Percentiles rank a stretch among this genome's conserved stretches.
These are phyloP conservation scores for Xylota sylvarum DNA, from an alignment of 2,888 invertebrate species.

Conservation along the genomic window DNA sequence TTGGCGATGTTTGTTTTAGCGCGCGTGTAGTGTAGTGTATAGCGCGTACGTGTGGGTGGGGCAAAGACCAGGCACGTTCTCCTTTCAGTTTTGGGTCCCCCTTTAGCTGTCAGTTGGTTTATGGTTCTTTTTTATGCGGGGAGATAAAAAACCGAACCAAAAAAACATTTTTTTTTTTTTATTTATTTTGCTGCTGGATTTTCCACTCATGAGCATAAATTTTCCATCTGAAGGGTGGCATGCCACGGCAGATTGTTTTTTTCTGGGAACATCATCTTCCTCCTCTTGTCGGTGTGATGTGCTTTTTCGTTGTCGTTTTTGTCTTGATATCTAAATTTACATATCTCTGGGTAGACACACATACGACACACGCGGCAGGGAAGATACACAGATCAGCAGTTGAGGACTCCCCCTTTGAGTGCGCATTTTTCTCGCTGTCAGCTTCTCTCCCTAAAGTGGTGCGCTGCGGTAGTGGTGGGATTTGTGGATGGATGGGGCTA, in stretches of 20 bases:
- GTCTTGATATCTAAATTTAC: slow-evolving; percentile 76
- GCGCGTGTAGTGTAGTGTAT: slow-evolving; percentile 39
- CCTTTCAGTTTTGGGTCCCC: slow-evolving; percentile 66
- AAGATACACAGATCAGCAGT: slow-evolving; percentile 33
- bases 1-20: slow-evolving; percentile 63
- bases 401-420: slow-evolving; percentile 73
- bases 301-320: slow-evolving; percentile 31
- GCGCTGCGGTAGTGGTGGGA: slow-evolving; percentile 17
- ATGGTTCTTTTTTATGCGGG: slow-evolving; percentile 57
- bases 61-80: slow-evolving; percentile 73
- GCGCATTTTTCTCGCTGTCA: slow-evolving; percentile 72
- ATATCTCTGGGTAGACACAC: slow-evolving; percentile 57
- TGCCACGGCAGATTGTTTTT: slow-evolving; percentile 54
- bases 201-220: slow-evolving; percentile 75
- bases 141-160: slow-evolving; percentile 33
- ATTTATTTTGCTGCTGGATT: slow-evolving; percentile 72
- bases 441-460: slow-evolving; percentile 59
- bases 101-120: slow-evolving; percentile 71
- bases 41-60: slow-evolving; percentile 65
- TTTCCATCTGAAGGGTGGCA: slow-evolving; percentile 76
- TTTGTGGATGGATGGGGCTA: slow-evolving; percentile 36
- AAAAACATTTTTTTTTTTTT: slow-evolving; percentile 59
- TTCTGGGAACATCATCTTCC: slow-evolving; percentile 33
- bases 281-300: slow-evolving; percentile 28
- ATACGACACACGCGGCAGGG: slow-evolving; percentile 33